Evolutionary conservation across 2,113 vertebrate species (phyloP), one percentile per base, ranked within the genome.

Genomic region (Emydocephalus ijimae): DNA sequence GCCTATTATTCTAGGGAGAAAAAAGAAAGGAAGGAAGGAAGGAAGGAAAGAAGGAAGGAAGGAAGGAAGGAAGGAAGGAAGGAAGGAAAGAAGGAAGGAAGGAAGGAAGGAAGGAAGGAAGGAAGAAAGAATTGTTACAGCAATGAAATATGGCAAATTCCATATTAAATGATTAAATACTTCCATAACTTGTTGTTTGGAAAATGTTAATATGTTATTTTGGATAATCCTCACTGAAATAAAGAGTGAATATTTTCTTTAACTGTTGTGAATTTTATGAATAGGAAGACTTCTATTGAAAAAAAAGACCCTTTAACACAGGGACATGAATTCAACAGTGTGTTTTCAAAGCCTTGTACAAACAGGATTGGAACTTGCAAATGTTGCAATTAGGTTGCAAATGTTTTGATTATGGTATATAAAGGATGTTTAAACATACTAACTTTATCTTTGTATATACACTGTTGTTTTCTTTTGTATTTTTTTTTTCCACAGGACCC

Each of bases 1-100:
- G 97, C 81, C 98, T 98, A 96, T 98, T 99, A 95, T 99, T 98
- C 98, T 98, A 96, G 43, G 43, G 94, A 59, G 96, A 92, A 92
- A 61, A 92, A 52, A 4, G 10, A 74, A 52, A 39, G 87, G 90
- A 92, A 34, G 64, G 5, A 29, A 29, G n/a, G 26, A 39, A 39
- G 39, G 39, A n/a, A n/a, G n/a, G n/a, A n/a, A 39, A 39, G 1
- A 64, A 64, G 26, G 4, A 64, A 64, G 10, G 11, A 26, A 61
- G 3, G 10, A 61, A 29, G 9, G 10, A 29, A 61, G 9, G 3
- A 29, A 29, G 26, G 3, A 64, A 29, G 12, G 0, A 10, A 29
- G 9, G 0, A 59, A 59, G 23, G 0, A 24, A 59, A 2, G 1
- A 59, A 9, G 21, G 2, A 23, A 59, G 57, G 2, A 29, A 61